These are phyloP conservation scores for Caenorhabditis imperialis DNA, from an alignment of 2,888 invertebrate species.

Conservation along the genomic window DNA sequence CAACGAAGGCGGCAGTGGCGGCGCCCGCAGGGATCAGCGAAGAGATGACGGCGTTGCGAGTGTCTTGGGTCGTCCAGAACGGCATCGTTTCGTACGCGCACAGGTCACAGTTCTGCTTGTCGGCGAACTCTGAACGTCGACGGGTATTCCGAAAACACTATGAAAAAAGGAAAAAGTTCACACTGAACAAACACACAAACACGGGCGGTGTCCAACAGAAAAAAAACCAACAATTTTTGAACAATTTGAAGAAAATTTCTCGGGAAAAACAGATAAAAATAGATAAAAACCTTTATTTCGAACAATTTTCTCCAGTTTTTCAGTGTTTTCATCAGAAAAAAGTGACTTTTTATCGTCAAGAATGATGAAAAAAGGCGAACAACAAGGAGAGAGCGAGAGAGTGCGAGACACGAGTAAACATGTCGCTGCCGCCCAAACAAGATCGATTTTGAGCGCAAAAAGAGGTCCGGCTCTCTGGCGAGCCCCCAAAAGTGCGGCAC, in stretches of 20 bases:
- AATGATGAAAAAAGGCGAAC: constrained; percentile 19
- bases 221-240: too few relatives aligned
- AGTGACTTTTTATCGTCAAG: too few relatives aligned
- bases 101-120: constrained; percentile 34
- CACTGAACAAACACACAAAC: too few relatives aligned
- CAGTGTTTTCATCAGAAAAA: too few relatives aligned
- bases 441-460: constrained; percentile 39
- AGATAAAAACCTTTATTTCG: too few relatives aligned
- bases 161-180: too few relatives aligned
- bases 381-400: constrained; percentile 5
- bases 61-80: constrained; percentile 70
- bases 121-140: constrained; percentile 40
- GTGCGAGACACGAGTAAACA: constrained; percentile 35
- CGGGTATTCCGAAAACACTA: not conserved
- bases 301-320: too few relatives aligned
- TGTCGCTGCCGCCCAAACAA: not conserved
- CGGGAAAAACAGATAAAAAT: too few relatives aligned
- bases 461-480: too few relatives aligned
- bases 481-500: too few relatives aligned
- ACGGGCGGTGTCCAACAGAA: too few relatives aligned
- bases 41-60: constrained; percentile 67
- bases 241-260: too few relatives aligned
- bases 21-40: constrained; percentile 68
- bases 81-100: constrained; percentile 59
- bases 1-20: constrained; percentile 60